Conservation (phyloP, 2,797 vertebrate genomes). For the Coluber constrictor region DNA sequence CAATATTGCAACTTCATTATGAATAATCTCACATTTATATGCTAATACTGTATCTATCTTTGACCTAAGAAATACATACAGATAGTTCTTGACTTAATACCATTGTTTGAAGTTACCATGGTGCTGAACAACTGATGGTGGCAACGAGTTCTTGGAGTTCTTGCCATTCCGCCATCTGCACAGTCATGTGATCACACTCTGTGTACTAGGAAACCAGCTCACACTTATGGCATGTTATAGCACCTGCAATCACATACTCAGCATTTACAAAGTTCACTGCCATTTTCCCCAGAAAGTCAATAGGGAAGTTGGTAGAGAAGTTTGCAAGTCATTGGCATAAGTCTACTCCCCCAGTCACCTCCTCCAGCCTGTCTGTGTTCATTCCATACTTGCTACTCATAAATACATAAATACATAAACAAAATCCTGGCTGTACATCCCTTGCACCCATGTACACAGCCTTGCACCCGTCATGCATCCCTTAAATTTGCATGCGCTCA, state of each 20-base stretch:
- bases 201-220: background rate
- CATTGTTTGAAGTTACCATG: background rate
- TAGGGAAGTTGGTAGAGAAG: background rate
- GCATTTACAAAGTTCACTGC: background rate
- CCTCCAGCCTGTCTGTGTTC: background rate
- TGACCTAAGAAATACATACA: background rate
- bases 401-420: too few relatives aligned
- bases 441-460: background rate
- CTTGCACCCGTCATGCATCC: background rate
- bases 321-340: background rate
- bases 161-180: background rate
- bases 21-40: conserved; percentile 15
- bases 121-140: background rate
- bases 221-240: background rate
- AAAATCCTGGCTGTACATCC: background rate
- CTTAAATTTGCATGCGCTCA: background rate
- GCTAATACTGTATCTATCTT: background rate
- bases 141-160: background rate
- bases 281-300: background rate
- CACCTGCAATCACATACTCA: background rate
- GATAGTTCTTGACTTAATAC: background rate
- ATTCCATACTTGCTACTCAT: background rate
- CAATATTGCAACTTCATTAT: conserved; percentile 11
- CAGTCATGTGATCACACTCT: background rate
- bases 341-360: background rate